Percentiles rank a stretch among this genome's conserved stretches.
These are phyloP conservation scores for Pseudocheirus occidentalis DNA, from an alignment of 2,797 vertebrate species.

Conservation along the genomic window DNA sequence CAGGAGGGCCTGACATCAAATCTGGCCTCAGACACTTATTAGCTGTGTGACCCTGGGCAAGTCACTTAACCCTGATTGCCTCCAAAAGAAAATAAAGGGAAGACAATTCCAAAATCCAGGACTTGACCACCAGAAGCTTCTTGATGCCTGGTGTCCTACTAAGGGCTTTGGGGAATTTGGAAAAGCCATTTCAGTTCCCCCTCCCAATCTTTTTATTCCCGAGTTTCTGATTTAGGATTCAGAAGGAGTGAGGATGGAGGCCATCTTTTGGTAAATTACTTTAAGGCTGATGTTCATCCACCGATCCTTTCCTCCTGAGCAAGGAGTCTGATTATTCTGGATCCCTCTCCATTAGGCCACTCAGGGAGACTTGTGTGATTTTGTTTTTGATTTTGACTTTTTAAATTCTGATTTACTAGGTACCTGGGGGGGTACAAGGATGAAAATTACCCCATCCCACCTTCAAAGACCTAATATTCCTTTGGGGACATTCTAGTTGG, in stretches of 20 bases:
- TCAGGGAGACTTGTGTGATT: background rate
- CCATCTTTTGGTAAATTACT: background rate
- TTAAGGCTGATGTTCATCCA: background rate
- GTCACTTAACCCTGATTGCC: background rate
- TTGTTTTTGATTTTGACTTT: background rate
- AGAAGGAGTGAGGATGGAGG: background rate
- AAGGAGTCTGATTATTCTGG: background rate
- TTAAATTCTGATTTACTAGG: background rate
- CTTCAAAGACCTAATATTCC: background rate
- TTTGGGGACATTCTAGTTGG: background rate
- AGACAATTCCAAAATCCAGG: background rate
- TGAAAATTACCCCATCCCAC: background rate
- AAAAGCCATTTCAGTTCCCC: background rate
- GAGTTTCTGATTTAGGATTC: background rate
- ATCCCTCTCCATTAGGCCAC: background rate
- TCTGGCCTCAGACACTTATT: background rate
- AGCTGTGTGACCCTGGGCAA: background rate
- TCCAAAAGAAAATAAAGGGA: background rate
- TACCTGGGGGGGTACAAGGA: background rate
- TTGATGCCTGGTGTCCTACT: background rate
- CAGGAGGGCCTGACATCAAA: background rate
- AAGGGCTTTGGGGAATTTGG: background rate
- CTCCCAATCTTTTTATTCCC: background rate
- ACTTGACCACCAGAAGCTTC: background rate
- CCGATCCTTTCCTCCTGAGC: background rate